phyloP scores from a whole-genome alignment of 1,140 invertebrate species.

The Limonius californicus region DNA sequence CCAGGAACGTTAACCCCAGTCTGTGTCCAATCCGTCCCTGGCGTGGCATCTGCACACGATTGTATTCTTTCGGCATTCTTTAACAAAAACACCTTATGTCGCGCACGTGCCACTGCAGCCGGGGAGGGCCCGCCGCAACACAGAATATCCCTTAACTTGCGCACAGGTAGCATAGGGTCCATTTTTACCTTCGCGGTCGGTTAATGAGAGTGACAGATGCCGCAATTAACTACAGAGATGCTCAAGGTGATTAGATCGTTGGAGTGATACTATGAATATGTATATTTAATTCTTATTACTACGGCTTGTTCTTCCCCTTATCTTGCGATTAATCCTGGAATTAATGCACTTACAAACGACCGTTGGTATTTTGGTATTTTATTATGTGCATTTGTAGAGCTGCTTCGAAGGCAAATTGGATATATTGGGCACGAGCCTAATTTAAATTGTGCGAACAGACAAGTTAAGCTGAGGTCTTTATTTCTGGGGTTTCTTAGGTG shows the following conservation, averaged over 20 bases:
- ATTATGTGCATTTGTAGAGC: neutral
- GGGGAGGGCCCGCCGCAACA: constrained; percentile 1
- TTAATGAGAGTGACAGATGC: constrained; percentile 20
- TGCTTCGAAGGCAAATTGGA: no score
- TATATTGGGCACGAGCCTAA: no score
- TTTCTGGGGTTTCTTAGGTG: no score
- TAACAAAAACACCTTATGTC: constrained; percentile 33
- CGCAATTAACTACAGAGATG: constrained; percentile 18
- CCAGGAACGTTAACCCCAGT: no score
- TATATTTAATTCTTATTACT: constrained; percentile 18
- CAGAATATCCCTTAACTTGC: neutral
- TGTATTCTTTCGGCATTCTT: constrained; percentile 29
- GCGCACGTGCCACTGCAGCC: constrained; percentile 27
- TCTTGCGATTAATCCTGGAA: constrained; percentile 3
- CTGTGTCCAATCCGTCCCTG: constrained; percentile 25
- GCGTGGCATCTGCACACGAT: constrained; percentile 22
- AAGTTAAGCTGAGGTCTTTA: no score
- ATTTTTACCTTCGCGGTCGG: neutral
- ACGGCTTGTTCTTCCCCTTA: constrained; percentile 2
- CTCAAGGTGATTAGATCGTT: constrained; percentile 17
- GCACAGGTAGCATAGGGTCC: neutral
- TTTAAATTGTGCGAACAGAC: no score
- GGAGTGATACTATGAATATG: constrained; percentile 17
- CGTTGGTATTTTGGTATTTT: neutral
- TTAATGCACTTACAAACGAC: constrained; percentile 8